A percentile compares a stretch with the other conserved stretches of the same genome.
Evolutionary conservation across 2,888 invertebrate genomes (phyloP).

Genomic region (Eupsilia transversa): DNA sequence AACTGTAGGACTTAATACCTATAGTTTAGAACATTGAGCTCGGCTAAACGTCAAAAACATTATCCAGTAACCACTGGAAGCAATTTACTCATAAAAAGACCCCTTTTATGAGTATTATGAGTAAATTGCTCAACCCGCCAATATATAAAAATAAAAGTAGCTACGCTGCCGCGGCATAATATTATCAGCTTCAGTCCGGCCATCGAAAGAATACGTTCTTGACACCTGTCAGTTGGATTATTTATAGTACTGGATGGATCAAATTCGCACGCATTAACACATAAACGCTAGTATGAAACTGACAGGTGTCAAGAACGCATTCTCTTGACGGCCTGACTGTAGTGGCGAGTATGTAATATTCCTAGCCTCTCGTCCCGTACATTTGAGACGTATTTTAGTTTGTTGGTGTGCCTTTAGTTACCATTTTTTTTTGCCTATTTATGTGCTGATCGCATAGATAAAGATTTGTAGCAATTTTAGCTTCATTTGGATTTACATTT

Average conservation of each 20-base stretch:
- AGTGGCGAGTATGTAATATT: constrained; percentile 10
- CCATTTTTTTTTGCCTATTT: not conserved
- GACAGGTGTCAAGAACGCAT: no score
- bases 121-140: no score
- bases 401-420: not conserved
- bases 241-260: no score
- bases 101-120: no score
- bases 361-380: not conserved
- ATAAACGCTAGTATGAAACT: no score
- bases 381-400: not conserved
- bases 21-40: constrained; percentile 23
- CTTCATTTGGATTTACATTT: no score
- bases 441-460: not conserved
- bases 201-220: no score
- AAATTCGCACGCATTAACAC: no score
- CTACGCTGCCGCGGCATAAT: not conserved
- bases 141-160: constrained; percentile 11
- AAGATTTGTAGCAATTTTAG: not conserved
- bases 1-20: not conserved
- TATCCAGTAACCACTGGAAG: constrained; percentile 23
- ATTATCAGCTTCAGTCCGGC: no score
- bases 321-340: no score
- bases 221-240: no score
- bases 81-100: constrained; percentile 47
- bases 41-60: not conserved